A percentile compares a stretch with the other conserved stretches of the same genome.
These are phyloP conservation scores for Pomacea canaliculata DNA, from an alignment of 2,888 invertebrate genomes.

Conservation along the genomic window DNA sequence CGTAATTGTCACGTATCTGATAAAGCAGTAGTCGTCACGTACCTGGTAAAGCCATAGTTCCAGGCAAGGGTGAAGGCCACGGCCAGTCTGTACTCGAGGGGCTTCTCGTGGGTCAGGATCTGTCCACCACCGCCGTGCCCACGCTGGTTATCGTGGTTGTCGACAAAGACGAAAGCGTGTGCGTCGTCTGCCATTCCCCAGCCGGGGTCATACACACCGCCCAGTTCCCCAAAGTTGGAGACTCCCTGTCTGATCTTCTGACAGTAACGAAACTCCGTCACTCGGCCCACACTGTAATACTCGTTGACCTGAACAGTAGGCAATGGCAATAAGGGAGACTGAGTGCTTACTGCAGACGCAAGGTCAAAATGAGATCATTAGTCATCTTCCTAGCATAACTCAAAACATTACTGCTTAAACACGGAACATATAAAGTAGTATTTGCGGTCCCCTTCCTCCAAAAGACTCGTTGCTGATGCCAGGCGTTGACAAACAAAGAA, in stretches of 20 bases:
- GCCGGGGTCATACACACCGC: conserved; percentile 47
- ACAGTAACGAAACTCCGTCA: conserved; percentile 78
- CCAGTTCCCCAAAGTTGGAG: conserved; percentile 46
- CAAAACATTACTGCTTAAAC: no score
- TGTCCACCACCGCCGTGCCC: conserved; percentile 69
- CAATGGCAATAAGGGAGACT: no score
- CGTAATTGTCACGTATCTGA: no score
- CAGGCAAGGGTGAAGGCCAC: conserved; percentile 86
- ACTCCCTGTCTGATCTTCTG: conserved; percentile 60
- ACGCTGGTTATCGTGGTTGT: conserved; percentile 93
- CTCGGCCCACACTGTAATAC: conserved; percentile 28
- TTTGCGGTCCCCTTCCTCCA: no score
- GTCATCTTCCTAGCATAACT: no score
- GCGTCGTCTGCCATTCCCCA: conserved; percentile 60
- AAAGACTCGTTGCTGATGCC: no score
- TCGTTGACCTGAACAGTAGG: conserved; percentile 20
- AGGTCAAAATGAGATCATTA: no score
- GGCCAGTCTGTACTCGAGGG: conserved; percentile 73
- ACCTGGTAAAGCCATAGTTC: conserved; percentile 75
- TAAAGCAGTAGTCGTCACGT: conserved; percentile 70
- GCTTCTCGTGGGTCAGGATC: conserved; percentile 50
- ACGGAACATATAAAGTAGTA: no score
- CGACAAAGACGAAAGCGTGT: conserved; percentile 83
- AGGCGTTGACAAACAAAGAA: no score
- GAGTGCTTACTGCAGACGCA: no score